Percentiles rank a stretch among this genome's conserved stretches.
These are phyloP conservation scores for Porites rus DNA, from an alignment of 92 coral and sea anemone genomes.

Conservation along the genomic window DNA sequence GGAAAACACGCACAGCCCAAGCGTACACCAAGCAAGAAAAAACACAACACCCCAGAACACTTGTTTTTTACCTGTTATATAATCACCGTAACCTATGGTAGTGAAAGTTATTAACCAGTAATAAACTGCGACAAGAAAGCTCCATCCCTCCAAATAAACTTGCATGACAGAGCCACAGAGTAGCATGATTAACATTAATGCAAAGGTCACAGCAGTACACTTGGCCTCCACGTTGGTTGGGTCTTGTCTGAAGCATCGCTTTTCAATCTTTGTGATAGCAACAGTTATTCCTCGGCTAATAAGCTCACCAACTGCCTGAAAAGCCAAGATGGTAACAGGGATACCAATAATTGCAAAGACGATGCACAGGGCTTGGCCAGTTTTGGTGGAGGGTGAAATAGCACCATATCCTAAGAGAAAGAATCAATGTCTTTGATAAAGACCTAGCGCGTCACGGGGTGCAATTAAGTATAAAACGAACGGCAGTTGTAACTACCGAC, in stretches of 20 bases:
- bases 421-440: too few relatives aligned
- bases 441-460: not conserved
- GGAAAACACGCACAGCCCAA: conserved; percentile 48
- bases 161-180: conserved; percentile 17
- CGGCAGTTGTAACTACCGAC: too few relatives aligned
- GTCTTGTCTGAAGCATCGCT: conserved; percentile 6
- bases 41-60: not conserved
- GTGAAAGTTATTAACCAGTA: conserved; percentile 44
- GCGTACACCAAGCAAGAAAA: conserved; percentile 8
- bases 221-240: conserved; percentile 30
- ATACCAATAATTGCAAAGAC: conserved; percentile 42
- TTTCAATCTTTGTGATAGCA: conserved; percentile 6
- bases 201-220: conserved; percentile 13
- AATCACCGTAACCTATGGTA: conserved; percentile 48
- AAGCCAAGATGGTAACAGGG: conserved; percentile 43
- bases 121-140: conserved; percentile 33
- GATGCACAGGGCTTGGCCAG: conserved; percentile 41
- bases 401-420: conserved; percentile 35
- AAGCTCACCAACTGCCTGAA: conserved; percentile 47
- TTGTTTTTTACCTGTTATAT: not conserved
- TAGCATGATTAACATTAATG: conserved; percentile 19
- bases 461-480: too few relatives aligned
- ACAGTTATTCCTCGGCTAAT: conserved; percentile 26
- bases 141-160: not conserved
- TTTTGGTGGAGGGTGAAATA: conserved; percentile 26